Evolutionary conservation across 1,140 invertebrate genomes (phyloP).

Genomic region (Hestina assimilis): DNA sequence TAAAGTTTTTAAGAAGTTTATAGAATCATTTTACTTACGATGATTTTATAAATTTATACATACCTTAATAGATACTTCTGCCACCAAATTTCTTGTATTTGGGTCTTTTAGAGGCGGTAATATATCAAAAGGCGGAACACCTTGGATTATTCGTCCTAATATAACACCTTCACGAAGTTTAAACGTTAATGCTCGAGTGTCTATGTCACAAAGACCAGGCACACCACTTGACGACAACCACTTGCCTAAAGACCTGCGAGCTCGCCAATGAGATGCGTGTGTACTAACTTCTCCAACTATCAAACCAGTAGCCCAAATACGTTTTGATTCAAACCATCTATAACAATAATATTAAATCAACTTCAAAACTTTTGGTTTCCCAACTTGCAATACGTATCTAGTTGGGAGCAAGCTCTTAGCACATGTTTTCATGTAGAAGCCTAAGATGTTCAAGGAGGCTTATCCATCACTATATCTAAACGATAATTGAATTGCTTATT

Average conservation of each 20-base stretch:
- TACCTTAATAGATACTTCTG: slow-evolving; percentile 92
- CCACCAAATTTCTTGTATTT: slow-evolving; percentile 92
- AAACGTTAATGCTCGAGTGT: slow-evolving; percentile 93
- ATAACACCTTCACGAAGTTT: slow-evolving; percentile 92
- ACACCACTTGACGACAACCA: slow-evolving; percentile 91
- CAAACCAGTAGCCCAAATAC: slow-evolving; percentile 95
- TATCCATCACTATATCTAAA: too few relatives aligned
- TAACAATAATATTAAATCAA: slow-evolving; percentile 32
- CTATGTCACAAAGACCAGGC: slow-evolving; percentile 93
- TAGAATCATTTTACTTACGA: too few relatives aligned
- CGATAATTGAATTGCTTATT: too few relatives aligned
- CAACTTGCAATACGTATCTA: too few relatives aligned
- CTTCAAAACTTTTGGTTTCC: not conserved
- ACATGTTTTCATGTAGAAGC: too few relatives aligned
- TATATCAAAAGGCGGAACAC: slow-evolving; percentile 60
- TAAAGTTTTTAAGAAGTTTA: too few relatives aligned
- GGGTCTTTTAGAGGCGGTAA: slow-evolving; percentile 84
- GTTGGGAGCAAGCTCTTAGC: too few relatives aligned
- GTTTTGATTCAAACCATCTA: slow-evolving; percentile 94
- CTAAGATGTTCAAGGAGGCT: too few relatives aligned
- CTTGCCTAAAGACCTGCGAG: slow-evolving; percentile 85
- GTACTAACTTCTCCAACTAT: slow-evolving; percentile 95
- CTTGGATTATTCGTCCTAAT: slow-evolving; percentile 86
- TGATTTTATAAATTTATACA: too few relatives aligned
- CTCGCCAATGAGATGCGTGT: slow-evolving; percentile 94